Base-by-base conservation (phyloP, 2,888 invertebrate genomes). In the Protonemura montana region DNA sequence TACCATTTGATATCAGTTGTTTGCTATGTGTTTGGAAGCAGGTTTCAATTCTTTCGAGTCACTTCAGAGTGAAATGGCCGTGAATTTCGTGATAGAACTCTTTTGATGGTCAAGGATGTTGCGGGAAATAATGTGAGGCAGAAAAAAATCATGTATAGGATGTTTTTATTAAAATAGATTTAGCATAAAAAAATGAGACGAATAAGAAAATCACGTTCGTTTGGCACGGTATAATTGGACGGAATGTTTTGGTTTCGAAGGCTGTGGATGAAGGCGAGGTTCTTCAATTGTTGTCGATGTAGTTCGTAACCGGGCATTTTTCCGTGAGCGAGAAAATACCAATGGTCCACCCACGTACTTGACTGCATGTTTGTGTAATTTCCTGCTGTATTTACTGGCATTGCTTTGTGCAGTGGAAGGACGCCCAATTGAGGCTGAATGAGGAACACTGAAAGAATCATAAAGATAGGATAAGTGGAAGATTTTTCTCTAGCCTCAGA, bases 121-220 rank as follows among this genome's bases (percentile, higher is more conserved):
- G 78, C n/a, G 28, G 13, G 16, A 27, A 78, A 78, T 78, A 78
- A 78, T 78, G 27, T 59, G 59, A 16, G 59, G 28, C 28, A 76
- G 28, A 21, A 78, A 78, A 78, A 78, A 78, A 78, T 26, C n/a
- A 27, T 1, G 7, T 27, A 25, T 78, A 78, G 16, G 26, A 78
- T 78, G 78, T 78, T 78, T 78, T 78, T 26, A 28, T 78, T 27
- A 78, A 78, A 78, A 78, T 78, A 78, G 78, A 78, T 27, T 78
- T 26, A 2, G 78, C 27, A 78, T 78, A 78, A 78, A 78, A 78
- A 27, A 28, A 27, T 78, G 78, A 78, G 28, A 78, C 26, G 26
- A 26, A 1, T 78, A 78, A 16, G 26, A 78, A 78, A 78, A 78
- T 26, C 27, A 78, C 28, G 78, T 78, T 78, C 10, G 78, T 10